These are phyloP conservation scores for Caenorhabditis parvicauda DNA, from an alignment of 2,888 invertebrate species.

Conservation along the genomic window DNA sequence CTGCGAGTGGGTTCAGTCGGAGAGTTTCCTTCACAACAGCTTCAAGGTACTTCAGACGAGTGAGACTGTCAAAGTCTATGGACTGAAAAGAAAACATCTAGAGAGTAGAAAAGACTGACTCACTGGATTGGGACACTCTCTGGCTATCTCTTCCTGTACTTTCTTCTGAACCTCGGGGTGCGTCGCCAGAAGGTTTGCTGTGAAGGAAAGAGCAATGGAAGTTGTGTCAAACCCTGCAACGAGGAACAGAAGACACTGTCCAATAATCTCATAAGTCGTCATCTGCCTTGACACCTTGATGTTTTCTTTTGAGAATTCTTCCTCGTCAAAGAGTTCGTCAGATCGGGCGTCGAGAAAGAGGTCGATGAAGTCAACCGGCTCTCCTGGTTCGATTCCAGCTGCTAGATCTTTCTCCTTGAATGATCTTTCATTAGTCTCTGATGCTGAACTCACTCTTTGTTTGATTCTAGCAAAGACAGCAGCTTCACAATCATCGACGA, in stretches of 20 bases:
- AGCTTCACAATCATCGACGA: not conserved
- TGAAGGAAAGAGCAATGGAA: slow-evolving; percentile 65
- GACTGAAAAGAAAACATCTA: slow-evolving; percentile 6
- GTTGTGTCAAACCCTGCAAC: slow-evolving; percentile 67
- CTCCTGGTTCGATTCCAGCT: slow-evolving; percentile 25
- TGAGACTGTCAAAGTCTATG: slow-evolving; percentile 24
- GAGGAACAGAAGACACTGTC: slow-evolving; percentile 49
- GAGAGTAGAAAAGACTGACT: too few species aligned
- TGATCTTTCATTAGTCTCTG: too few species aligned
- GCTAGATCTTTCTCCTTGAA: slow-evolving; percentile 4
- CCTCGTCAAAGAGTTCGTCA: slow-evolving; percentile 21
- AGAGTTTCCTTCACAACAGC: slow-evolving; percentile 36
- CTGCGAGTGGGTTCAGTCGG: slow-evolving; percentile 30
- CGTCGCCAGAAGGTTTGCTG: slow-evolving; percentile 64
- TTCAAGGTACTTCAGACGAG: slow-evolving; percentile 35
- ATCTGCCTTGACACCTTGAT: slow-evolving; percentile 33
- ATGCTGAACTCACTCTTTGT: slow-evolving; percentile 3
- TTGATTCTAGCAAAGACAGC: not conserved
- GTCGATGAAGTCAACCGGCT: slow-evolving; percentile 51
- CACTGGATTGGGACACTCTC: slow-evolving; percentile 28
- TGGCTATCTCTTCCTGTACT: slow-evolving; percentile 42
- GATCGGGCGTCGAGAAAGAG: slow-evolving; percentile 46
- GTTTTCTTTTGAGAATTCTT: slow-evolving; percentile 5
- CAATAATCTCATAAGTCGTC: slow-evolving; percentile 31
- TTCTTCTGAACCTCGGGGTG: slow-evolving; percentile 56